Base-by-base conservation (phyloP, 2,797 vertebrate genomes). In the Aldrovandia affinis region DNA sequence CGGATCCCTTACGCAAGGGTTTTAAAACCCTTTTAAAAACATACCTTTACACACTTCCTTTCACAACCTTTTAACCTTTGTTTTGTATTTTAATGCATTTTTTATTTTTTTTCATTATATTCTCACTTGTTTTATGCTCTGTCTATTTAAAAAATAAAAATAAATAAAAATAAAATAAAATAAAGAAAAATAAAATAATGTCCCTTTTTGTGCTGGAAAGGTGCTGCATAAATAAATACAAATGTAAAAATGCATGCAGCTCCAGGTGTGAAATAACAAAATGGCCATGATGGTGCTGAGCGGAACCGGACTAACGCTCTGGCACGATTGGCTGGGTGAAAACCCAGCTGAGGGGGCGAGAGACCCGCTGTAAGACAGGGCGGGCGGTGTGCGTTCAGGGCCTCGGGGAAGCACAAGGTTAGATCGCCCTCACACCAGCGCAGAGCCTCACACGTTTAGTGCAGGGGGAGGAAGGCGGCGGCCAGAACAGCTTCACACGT, bases 321-420 rank as follows among this genome's bases (percentile, higher is more conserved):
- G 63, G 30, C 14, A 7, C 68, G 15, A 39, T 39, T 70, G 39
- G 30, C 68, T 18, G 33, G 68, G 33, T 36, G 68, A 18, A 18
- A 70, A 4, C 33, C 68, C 30, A 70, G 68, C 68, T 36, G 68
- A 70, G 68, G 68, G 68, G 68, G 68, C 36, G 68, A 70, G 33
- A 39, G 36, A 3, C 3, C 0, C 14, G 33, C 68, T 20, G 36
- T 20, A 18, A 70, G 68, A 70, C 33, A 20, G 18, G 68, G n/a
- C n/a, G n/a, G 68, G 39, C 68, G 9, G 68, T 33, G 33, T 36
- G 68, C 18, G 14, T 70, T 39, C 30, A 8, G 15, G 14, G 68
- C 36, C 30, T 39, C 25, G 42, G 18, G 70, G 42, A 75, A 75
- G 39, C 36, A 39, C 39, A 44, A 75, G 70, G 70, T 75, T 75